These are phyloP conservation scores for Litoditis marina DNA, from an alignment of 2,888 invertebrate genomes.

Conservation along the genomic window DNA sequence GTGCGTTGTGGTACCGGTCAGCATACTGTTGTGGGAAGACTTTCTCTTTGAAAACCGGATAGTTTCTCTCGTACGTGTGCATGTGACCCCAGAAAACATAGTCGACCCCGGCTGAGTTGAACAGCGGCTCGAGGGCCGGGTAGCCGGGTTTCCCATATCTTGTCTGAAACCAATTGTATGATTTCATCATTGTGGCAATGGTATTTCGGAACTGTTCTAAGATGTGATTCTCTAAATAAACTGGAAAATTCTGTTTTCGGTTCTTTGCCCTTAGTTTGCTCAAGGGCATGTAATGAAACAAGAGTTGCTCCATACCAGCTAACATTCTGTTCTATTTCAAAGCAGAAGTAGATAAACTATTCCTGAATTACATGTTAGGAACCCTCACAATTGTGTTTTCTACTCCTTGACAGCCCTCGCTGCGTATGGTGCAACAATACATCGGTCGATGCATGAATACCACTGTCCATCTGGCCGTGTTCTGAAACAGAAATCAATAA, in stretches of 20 bases:
- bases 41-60: conserved; percentile 82
- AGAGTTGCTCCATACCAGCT: too few relatives aligned
- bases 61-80: conserved; percentile 89
- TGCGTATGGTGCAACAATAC: conserved; percentile 76
- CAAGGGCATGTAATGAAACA: not conserved
- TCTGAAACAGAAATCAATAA: conserved; percentile 14
- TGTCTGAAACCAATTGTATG: conserved; percentile 5
- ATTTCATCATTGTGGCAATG: too few relatives aligned
- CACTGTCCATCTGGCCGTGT: conserved; percentile 80
- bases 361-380: too few relatives aligned
- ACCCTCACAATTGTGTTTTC: conserved; percentile 4
- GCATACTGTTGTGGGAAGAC: conserved; percentile 6
- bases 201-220: too few relatives aligned
- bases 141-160: conserved; percentile 22
- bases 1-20: conserved; percentile 21
- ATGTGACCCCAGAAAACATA: conserved; percentile 92
- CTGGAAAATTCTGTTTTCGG: too few relatives aligned
- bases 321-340: too few relatives aligned
- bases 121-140: conserved; percentile 76
- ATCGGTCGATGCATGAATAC: conserved; percentile 81
- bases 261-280: too few relatives aligned
- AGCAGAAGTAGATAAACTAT: too few relatives aligned
- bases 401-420: conserved; percentile 16
- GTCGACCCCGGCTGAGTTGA: conserved; percentile 84
- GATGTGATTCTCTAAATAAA: too few relatives aligned